These are phyloP conservation scores for Girardinus metallicus DNA, from an alignment of 2,797 vertebrate genomes.

Conservation along the genomic window DNA sequence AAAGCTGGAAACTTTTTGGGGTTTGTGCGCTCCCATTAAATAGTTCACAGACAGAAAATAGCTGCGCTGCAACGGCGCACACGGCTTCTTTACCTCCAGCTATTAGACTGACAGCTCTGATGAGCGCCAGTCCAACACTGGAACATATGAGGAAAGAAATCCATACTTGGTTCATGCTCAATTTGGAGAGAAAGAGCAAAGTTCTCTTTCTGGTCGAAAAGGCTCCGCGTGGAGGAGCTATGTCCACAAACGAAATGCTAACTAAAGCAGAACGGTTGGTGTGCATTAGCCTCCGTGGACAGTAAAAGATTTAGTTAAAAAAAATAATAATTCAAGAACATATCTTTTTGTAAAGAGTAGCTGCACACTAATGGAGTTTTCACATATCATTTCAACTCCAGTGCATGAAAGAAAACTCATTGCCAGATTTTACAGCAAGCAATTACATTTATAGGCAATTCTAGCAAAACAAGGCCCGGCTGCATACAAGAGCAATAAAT, in stretches of 20 bases:
- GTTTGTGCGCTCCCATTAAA: slow-evolving; percentile 15
- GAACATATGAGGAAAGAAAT: slow-evolving; percentile 19
- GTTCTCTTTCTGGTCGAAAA: slow-evolving; percentile 24
- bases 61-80: neutral
- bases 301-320: slow-evolving; percentile 17
- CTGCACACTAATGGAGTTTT: slow-evolving; percentile 48
- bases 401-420: slow-evolving; percentile 41
- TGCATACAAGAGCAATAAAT: slow-evolving; percentile 32
- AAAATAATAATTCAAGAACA: slow-evolving; percentile 10
- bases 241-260: slow-evolving; percentile 6
- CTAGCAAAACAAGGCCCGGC: slow-evolving; percentile 46
- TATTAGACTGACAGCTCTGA: slow-evolving; percentile 34
- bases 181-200: slow-evolving; percentile 29
- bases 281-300: slow-evolving; percentile 17
- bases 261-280: slow-evolving; percentile 21
- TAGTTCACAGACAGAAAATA: slow-evolving; percentile 21
- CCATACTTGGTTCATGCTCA: slow-evolving; percentile 28
- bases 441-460: slow-evolving; percentile 54
- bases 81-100: slow-evolving; percentile 3
- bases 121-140: neutral
- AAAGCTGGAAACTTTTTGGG: slow-evolving; percentile 26
- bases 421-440: slow-evolving; percentile 49
- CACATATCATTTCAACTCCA: slow-evolving; percentile 50
- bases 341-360: slow-evolving; percentile 23
- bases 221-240: slow-evolving; percentile 4